Evolutionary conservation across 2,797 vertebrate species (phyloP), one percentile per base, ranked within the genome.

Genomic region (Arctocebus calabarensis): DNA sequence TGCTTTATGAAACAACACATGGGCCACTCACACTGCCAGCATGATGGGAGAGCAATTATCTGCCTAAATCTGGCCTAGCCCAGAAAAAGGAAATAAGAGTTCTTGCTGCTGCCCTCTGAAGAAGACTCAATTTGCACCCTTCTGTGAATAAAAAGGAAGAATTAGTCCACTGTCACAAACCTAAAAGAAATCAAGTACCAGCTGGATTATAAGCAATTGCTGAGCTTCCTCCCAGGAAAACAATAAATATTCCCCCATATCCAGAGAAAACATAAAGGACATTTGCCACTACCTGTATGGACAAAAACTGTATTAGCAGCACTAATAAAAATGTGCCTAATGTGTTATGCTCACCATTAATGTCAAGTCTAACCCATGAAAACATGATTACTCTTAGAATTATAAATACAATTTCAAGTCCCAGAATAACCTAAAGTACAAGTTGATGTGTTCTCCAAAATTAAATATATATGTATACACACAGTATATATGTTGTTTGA

Each of bases 131-230:
- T 84, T 66, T 84, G 68, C 8, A 78, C n/a, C 37, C 59, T 93
- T 92, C 88, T 37, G 45, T 85, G 90, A 85, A 40, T 14, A 74
- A 83, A 96, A 68, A 45, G 87, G 14, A 84, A 94, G 48, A 93
- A 73, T 52, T 27, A 27, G 62, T 48, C 93, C 61, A 61, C 43
- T 32, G 64, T 23, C 61, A 62, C 64, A 75, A 85, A 85, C 88
- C 55, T 75, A 55, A 90, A 92, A 94, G 90, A 22, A 77, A 70
- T 66, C 34, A 62, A 74, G 79, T 48, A 79, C 57, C 83, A 88
- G 20, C n/a, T 73, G 71, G 73, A n/a, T 77, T 77, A 86, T 45
- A 73, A 89, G 74, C 20, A 75, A 71, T 40, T 55, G 37, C 6
- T 64, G 57, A 78, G 25, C n/a, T 34, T 84, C 37, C 82, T 70